Base-by-base conservation (phyloP, 2,888 invertebrate genomes). In the Chromoteleia sp. region DNA sequence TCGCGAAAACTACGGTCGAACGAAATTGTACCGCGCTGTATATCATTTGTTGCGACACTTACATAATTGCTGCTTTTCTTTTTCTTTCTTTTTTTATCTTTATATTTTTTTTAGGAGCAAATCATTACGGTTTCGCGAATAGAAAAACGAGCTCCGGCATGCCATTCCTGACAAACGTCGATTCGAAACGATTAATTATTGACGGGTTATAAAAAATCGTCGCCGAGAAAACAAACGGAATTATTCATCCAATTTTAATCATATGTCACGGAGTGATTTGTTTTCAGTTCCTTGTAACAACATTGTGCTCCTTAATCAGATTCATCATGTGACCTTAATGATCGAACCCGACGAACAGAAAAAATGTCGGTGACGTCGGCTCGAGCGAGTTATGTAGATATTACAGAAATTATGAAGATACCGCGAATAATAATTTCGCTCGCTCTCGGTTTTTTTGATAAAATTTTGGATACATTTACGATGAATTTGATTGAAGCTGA, bases 231-330 rank as follows among this genome's bases (percentile, higher is more conserved):
- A 74, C 33, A 56, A 63, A 56, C 39, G 12, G 30, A 45, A 65
- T 74, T 63, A 74, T 65, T 74, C 48, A 58, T 74, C 74, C 63
- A 74, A 52, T 74, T 74, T 65, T 65, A 65, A 74, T 65, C 74
- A 19, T 41, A 19, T 45, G 52, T 61, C 73, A 33, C 5, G 15
- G 25, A 52, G n/a, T 45, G 74, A 74, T 65, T 74, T 48, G 52
- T 74, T 56, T 65, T 48, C 65, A 39, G 61, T 30, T 74, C 19
- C 25, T 61, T 61, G 30, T 54, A 43, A 48, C 61, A 43, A 63
- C 58, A 33, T 29, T 58, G 71, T 63, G 25, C 0, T 36, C 4
- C 8, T 74, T 74, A 74, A 74, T 74, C 45, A 45, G 39, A 74
- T 65, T 74, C 74, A 56, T 74, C 54, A 43, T 17, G 65, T 56